These are phyloP conservation scores for Anguilla obscura DNA, from an alignment of 2,797 vertebrate genomes.

Conservation along the genomic window DNA sequence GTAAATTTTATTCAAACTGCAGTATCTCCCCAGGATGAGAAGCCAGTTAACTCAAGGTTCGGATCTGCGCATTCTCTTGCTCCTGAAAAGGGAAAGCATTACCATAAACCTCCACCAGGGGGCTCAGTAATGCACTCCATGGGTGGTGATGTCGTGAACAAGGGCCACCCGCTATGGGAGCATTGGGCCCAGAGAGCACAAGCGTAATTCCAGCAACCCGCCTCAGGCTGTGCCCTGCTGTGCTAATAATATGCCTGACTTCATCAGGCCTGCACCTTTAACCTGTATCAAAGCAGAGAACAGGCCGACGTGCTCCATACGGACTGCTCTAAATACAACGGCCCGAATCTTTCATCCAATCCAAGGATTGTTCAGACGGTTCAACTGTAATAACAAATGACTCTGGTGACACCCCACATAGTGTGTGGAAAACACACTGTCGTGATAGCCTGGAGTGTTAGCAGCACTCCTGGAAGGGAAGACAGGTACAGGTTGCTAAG, in stretches of 20 bases:
- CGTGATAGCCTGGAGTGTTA: conserved; percentile 37
- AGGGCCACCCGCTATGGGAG: not conserved
- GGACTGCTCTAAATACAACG: not conserved
- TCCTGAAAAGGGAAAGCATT: not conserved
- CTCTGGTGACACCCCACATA: not conserved
- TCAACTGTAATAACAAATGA: not conserved
- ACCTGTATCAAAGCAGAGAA: not conserved
- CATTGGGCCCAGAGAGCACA: not conserved
- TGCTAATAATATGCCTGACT: not conserved
- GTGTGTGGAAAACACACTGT: not conserved
- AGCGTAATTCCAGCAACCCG: not conserved
- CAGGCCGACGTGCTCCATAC: not conserved
- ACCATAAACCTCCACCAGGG: conserved; percentile 8
- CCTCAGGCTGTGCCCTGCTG: not conserved
- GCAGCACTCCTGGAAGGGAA: conserved; percentile 48
- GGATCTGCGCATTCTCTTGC: not conserved
- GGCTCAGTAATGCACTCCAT: not conserved
- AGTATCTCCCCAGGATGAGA: not conserved
- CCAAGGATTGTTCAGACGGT: not conserved
- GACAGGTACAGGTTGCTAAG: conserved; percentile 56
- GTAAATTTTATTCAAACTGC: not conserved
- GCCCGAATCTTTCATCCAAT: not conserved
- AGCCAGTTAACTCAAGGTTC: not conserved
- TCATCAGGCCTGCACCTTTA: not conserved
- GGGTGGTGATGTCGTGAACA: not conserved